A percentile compares a stretch with the other conserved stretches of the same genome.
phyloP scores from a whole-genome alignment of 2,113 vertebrate species.

The Charadrius vociferus region DNA sequence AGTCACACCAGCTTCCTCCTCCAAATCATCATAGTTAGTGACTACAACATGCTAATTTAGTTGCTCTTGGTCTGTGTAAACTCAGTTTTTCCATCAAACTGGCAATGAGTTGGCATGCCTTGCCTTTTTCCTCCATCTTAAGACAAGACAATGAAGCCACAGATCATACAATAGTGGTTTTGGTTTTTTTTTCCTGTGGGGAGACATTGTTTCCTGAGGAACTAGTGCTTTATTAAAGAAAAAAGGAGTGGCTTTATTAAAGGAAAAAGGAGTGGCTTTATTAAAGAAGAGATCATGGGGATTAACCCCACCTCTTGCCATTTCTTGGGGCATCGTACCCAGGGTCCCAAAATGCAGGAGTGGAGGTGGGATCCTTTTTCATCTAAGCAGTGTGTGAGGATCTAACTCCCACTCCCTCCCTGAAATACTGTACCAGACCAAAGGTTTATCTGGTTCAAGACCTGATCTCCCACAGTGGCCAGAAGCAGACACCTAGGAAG shows the following conservation, averaged over 20 bases:
- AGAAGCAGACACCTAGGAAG: neutral
- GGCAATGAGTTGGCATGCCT: neutral
- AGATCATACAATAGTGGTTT: neutral
- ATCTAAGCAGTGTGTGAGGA: neutral
- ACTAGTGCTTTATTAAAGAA: neutral
- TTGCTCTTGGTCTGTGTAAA: neutral
- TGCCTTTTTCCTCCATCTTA: neutral
- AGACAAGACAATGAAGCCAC: neutral
- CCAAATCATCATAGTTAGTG: neutral
- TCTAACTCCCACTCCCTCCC: neutral
- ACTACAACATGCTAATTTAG: neutral
- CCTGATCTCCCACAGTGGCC: neutral
- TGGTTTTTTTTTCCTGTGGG: neutral
- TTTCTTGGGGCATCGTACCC: neutral
- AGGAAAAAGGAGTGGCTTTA: neutral
- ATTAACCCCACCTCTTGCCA: neutral
- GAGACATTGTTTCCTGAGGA: neutral
- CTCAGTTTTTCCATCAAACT: conserved; percentile 21
- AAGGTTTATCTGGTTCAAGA: neutral
- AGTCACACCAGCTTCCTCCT: neutral
- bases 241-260: too few species aligned
- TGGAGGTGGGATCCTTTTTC: neutral
- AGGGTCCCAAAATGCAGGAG: neutral
- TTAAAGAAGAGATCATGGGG: neutral
- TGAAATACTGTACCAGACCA: neutral